Evolutionary conservation across 2,113 vertebrate species (phyloP).

Genomic region (Tringa solitaria): DNA sequence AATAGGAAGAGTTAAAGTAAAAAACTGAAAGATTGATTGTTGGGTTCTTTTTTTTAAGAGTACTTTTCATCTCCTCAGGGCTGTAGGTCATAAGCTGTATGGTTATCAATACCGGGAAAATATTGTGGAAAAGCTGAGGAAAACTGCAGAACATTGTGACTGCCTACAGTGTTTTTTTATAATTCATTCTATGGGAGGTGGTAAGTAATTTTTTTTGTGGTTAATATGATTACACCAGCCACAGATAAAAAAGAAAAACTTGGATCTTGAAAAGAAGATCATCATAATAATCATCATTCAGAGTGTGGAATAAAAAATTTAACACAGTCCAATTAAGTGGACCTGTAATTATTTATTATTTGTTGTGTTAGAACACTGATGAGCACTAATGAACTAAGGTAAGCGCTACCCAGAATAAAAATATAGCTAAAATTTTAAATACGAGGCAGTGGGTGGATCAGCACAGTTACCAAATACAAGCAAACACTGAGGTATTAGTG

Average conservation of each 20-base stretch:
- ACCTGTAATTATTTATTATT: background rate
- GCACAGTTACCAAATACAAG: background rate
- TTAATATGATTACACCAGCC: background rate
- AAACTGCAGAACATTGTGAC: conserved; percentile 89
- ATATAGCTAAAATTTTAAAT: background rate
- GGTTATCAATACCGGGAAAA: conserved; percentile 85
- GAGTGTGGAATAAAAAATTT: background rate
- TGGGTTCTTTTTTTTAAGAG: background rate
- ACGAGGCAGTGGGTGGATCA: background rate
- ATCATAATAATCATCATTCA: background rate
- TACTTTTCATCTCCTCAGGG: conserved; percentile 75
- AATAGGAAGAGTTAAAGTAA: background rate
- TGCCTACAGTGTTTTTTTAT: conserved; percentile 96
- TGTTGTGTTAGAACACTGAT: background rate
- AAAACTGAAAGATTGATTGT: background rate
- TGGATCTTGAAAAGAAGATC: background rate
- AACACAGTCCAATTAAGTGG: background rate
- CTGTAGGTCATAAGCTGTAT: conserved; percentile 88
- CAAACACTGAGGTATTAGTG: background rate
- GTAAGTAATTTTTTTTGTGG: conserved; percentile 69
- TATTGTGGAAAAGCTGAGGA: conserved; percentile 89
- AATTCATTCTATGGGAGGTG: conserved; percentile 98
- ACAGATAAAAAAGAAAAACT: background rate
- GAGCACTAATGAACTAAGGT: background rate
- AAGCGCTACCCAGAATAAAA: background rate